Base-by-base conservation (phyloP, 2,797 vertebrate genomes). In the Myotis planiceps region DNA sequence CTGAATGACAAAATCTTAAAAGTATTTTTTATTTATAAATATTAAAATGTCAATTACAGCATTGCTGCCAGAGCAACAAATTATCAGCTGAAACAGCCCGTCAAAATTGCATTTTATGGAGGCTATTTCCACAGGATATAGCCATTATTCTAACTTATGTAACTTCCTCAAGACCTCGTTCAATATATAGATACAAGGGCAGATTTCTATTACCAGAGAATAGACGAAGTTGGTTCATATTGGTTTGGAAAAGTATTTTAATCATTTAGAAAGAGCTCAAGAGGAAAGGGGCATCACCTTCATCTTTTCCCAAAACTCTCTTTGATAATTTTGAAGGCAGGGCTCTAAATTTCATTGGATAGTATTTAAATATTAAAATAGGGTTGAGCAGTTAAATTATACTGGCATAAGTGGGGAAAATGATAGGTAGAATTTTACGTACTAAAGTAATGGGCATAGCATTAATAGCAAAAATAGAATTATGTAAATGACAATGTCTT, bases 311-410 rank as follows among this genome's bases (percentile, higher is more conserved):
- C 83, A 18, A 60, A 37, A 79, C 39, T 60, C 75, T 72, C 86
- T 76, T 39, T 51, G 32, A 45, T 78, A 34, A 68, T 90, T 90
- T 92, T 78, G 42, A 96, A 92, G 75, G 2, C 16, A 60, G 69
- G 27, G 32, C 18, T 72, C 65, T 90, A 85, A 79, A 84, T 90
- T 94, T 66, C 69, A 90, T 37, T 85, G 42, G 55, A 27, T 58
- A 49, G 25, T 9, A 82, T 78, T 93, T 85, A 51, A 66, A 80
- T 76, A 90, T 75, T 81, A 87, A 92, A 83, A 87, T 51, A 72
- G 16, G 15, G 14, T 58, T 51, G 5, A 80, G 32, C 12, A 82
- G 6, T 10, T 88, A 42, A 12, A 34, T 84, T 92, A 90, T 80
- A 63, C 37, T 42, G 7, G 49, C 29, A 29, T 49, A 90, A 49